Evolutionary conservation across 2,888 invertebrate genomes (phyloP), one percentile per base, ranked within the genome.

Genomic region (Ochropleura leucogaster): DNA sequence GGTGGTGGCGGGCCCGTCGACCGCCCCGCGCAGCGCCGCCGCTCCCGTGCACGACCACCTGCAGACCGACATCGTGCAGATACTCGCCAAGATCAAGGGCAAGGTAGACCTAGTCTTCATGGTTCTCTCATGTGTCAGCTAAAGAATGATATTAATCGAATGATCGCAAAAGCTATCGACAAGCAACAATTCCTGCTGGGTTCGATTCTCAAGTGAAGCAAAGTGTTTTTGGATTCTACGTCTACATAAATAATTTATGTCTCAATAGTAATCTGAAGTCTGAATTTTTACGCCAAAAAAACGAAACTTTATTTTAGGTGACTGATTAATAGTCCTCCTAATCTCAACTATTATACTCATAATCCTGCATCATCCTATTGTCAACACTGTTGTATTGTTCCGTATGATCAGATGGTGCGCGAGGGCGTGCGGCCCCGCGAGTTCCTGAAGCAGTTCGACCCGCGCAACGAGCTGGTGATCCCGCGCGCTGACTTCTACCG

Each of bases 11-110:
- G 84, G 89, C 44, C 83, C 90, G n/a, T 74, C 85, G 51, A 70
- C 81, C 55, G 77, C 59, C 6, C 10, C 55, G 40, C 88, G 74
- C 69, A 71, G 59, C 72, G 55, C 65, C 18, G 79, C 70, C 75
- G 65, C 14, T 78, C 65, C 62, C 86, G 40, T 85, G 8, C 92
- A 53, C 42, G 90, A 93, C 87, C 93, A 95, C 59, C 93, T 96
- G 51, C 97, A 98, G 89, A 97, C 97, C 0, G 97, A 98, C 90
- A 97, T 98, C 82, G 97, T 98, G 62, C 96, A 97, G 85, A 97
- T 98, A 79, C 95, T 98, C 71, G 98, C 98, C 30, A 98, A 98
- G 93, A 97, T 98, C 84, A 98, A 98, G 93, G 97, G 97, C 49
- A 97, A 97, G 95, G 96, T 95, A 16, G 18, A 14, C 53, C 46